Evolutionary conservation across 1,140 invertebrate species (phyloP), one percentile per base, ranked within the genome.

Genomic region (Tenebrio molitor): DNA sequence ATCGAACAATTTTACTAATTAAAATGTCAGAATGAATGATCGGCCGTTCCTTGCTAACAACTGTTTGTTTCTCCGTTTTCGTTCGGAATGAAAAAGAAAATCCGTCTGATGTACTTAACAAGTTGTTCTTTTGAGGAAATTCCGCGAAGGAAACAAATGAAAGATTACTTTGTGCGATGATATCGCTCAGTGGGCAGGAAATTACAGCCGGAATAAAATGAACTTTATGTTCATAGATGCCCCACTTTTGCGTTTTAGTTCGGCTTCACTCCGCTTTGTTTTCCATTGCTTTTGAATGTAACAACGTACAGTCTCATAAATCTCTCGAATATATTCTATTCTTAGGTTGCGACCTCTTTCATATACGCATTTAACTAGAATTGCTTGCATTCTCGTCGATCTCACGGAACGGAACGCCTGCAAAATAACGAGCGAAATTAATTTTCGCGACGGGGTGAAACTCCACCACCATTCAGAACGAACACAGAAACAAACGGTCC

Each of bases 91-190:
- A n/a, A n/a, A n/a, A n/a, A n/a, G 17, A 16, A 39, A 65, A 39
- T 65, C 46, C 15, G 16, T 50, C 16, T 34, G 58, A 34, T 33
- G 58, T 64, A 12, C n/a, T 39, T 23, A 64, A 64, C 58, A 64
- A 64, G 58, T 64, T 64, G 58, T 64, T 64, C 25, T 39, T 64
- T 64, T 34, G 19, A 65, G 62, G 50, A 50, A 44, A 68, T 50
- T 68, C 39, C 14, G 21, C 39, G 36, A 68, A 68, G 42, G 23
- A 46, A 68, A 68, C 41, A 68, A 68, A 68, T 68, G 65, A 68
- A 44, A 68, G 65, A 68, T 68, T 68, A 68, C 65, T 68, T 68
- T 68, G 65, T 68, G 44, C 23, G 65, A 44, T 68, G 65, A 68
- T 68, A 46, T 42, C 36, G 36, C 25, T 46, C 25, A 42, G 64